Base-by-base conservation (phyloP, 2,113 vertebrate species). In the Eurystomus gularis region DNA sequence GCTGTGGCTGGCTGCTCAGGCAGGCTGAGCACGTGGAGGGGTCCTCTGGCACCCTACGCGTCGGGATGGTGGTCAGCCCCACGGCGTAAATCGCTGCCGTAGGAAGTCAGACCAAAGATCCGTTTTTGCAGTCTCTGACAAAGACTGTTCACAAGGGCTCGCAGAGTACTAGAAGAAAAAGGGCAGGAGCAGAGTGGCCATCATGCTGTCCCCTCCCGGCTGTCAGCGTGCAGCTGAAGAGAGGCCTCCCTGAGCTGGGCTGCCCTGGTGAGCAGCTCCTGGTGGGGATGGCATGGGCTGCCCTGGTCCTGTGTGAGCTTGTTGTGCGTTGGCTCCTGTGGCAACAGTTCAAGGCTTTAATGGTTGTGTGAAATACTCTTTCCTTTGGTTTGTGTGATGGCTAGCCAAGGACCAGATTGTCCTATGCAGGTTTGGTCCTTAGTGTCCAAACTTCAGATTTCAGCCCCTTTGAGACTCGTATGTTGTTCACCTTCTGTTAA, bases 71-170 rank as follows among this genome's bases (percentile, higher is more conserved):
- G 40, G 11, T 33, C 78, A 88, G 70, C 54, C 79, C 69, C 46
- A 3, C 0, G 0, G 9, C 3, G n/a, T n/a, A 8, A 17, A 55
- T 52, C 33, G 7, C 35, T 40, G 57, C 73, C 7, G 0, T 2
- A 3, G 4, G 13, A 11, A 28, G 39, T 40, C 90, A 49, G 51
- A 13, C 16, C 77, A 20, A 28, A 81, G 60, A 40, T 7, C 46
- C 2, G 0, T 8, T 58, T 64, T n/a, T 75, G 76, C 40, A 14
- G 37, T 26, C 33, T 39, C 40, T 72, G 51, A 7, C 26, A 54
- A 64, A 62, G 25, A 11, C 60, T 6, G 10, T 18, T 82, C 44
- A 11, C 28, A 55, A 35, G 6, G 3, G 51, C 51, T 19, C 20
- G 57, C n/a, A 76, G 61, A 42, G 35, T 21, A 2, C 6, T 42